phyloP scores from a whole-genome alignment of 2,797 vertebrate genomes.

The Mycteria americana region DNA sequence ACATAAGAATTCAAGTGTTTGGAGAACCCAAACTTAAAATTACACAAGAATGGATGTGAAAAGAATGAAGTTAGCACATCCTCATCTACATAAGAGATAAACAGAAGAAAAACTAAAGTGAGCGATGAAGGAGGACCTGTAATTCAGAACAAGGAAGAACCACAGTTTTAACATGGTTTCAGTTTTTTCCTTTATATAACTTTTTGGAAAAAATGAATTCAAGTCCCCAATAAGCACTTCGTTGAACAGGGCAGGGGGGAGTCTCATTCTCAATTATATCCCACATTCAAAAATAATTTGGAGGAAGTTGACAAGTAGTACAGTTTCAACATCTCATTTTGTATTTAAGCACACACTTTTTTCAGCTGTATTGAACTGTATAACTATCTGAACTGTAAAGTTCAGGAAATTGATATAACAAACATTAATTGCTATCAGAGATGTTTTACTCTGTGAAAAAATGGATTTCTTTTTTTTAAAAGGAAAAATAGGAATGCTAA shows the following conservation, averaged over 20 bases:
- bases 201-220: not conserved
- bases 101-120: not conserved
- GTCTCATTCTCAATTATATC: not conserved
- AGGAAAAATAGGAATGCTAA: not conserved
- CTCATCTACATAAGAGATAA: not conserved
- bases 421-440: not conserved
- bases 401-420: not conserved
- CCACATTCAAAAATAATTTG: not conserved
- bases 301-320: not conserved
- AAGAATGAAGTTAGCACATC: not conserved
- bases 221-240: not conserved
- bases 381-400: not conserved
- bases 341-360: not conserved
- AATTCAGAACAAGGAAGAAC: not conserved
- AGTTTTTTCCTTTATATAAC: fast-evolving
- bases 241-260: not conserved
- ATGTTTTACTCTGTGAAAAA: not conserved
- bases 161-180: not conserved
- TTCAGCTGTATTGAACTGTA: not conserved
- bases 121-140: not conserved
- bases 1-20: not conserved
- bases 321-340: not conserved
- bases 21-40: not conserved
- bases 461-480: fast-evolving
- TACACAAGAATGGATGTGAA: not conserved